A percentile compares a stretch with the other conserved stretches of the same genome.
These are phyloP conservation scores for Bovichtus diacanthus DNA, from an alignment of 2,797 vertebrate species.

Conservation along the genomic window DNA sequence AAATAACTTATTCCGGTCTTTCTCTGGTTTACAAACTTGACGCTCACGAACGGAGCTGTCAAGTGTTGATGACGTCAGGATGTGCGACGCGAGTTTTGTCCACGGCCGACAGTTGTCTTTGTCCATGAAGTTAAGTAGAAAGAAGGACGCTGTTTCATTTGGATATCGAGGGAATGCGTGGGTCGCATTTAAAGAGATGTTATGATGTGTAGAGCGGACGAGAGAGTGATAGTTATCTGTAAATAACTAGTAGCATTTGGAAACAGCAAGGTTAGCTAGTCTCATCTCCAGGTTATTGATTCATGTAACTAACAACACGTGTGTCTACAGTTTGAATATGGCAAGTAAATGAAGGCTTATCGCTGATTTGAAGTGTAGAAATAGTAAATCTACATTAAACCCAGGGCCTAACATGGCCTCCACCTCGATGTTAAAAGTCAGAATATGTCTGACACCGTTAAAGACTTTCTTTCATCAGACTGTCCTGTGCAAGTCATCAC, in stretches of 20 bases:
- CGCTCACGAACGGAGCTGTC: conserved; percentile 29
- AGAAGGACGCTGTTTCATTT: background rate
- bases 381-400: background rate
- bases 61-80: conserved; percentile 49
- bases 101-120: background rate
- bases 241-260: background rate
- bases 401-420: conserved; percentile 61
- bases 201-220: background rate
- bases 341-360: background rate
- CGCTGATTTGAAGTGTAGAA: background rate
- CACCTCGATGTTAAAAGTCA: conserved; percentile 56
- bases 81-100: conserved; percentile 44
- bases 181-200: background rate
- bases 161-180: background rate
- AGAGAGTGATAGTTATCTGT: background rate
- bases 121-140: background rate
- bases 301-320: background rate
- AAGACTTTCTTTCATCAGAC: conserved; percentile 32
- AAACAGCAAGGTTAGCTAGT: conserved; percentile 2
- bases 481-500: conserved; percentile 5
- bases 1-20: background rate
- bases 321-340: background rate
- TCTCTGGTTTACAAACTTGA: background rate
- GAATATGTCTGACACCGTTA: conserved; percentile 45
- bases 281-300: background rate